Percentiles rank a stretch among this genome's conserved stretches.
Conservation (phyloP, 1,140 invertebrate genomes). For the Lethrus apterus region DNA sequence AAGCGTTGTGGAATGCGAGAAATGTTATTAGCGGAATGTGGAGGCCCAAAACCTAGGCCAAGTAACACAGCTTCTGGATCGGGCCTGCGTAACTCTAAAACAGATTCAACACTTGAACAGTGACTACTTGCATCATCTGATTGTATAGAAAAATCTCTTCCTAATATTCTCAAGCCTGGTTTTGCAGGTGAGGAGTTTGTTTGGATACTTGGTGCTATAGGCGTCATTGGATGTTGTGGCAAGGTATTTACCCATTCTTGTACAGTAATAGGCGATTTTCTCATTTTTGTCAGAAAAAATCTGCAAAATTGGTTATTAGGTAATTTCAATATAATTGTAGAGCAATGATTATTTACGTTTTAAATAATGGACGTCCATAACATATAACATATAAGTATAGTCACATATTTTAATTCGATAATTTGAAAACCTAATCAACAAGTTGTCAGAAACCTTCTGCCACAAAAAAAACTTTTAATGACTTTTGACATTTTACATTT, state of each 20-base stretch:
- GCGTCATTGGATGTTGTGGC: slow-evolving; percentile 8
- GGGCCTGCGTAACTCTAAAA: slow-evolving; percentile 61
- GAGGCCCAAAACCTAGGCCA: slow-evolving; percentile 61
- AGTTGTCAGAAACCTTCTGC: no score
- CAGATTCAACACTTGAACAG: slow-evolving; percentile 65
- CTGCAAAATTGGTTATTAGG: no score
- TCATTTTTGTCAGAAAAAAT: slow-evolving; percentile 8
- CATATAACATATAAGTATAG: no score
- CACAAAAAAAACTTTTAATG: no score
- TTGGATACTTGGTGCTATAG: slow-evolving; percentile 1
- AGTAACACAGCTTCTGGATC: slow-evolving; percentile 69
- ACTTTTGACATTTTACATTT: no score
- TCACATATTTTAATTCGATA: no score
- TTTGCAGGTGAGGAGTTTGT: slow-evolving; percentile 9
- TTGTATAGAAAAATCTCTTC: slow-evolving; percentile 54
- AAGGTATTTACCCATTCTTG: slow-evolving; percentile 17
- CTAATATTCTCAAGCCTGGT: slow-evolving; percentile 5
- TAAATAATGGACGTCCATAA: no score
- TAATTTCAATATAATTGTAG: no score
- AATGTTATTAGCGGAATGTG: slow-evolving; percentile 46
- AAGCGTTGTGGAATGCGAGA: slow-evolving; percentile 59
- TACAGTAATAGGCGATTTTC: slow-evolving; percentile 13
- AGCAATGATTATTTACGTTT: no score
- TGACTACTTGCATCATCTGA: slow-evolving; percentile 60
- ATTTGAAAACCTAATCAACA: no score